These are phyloP conservation scores for Meiosimyza decipiens DNA, from an alignment of 2,888 invertebrate species.

Conservation along the genomic window DNA sequence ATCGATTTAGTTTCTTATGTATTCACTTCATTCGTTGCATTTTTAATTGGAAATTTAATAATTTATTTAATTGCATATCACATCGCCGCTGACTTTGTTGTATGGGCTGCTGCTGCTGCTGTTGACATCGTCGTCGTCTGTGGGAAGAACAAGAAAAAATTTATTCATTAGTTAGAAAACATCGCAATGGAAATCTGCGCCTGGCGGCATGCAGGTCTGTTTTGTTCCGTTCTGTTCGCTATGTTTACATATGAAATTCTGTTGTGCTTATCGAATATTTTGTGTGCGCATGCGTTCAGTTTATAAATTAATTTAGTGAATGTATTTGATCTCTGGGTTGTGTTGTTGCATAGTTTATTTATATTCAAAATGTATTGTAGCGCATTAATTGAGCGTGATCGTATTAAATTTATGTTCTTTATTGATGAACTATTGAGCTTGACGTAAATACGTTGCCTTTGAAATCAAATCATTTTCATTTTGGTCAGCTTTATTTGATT, in stretches of 20 bases:
- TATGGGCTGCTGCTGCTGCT: constrained; percentile 12
- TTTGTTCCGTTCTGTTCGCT: too few relatives aligned
- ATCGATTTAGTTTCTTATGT: constrained; percentile 6
- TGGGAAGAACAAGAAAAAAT: constrained; percentile 15
- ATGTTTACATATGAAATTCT: neutral
- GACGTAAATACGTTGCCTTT: too few relatives aligned
- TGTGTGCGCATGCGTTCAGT: constrained; percentile 21
- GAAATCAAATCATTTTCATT: too few relatives aligned
- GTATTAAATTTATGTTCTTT: constrained; percentile 48
- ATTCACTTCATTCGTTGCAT: constrained; percentile 27
- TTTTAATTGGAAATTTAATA: constrained; percentile 14
- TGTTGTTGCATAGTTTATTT: neutral
- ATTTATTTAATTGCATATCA: constrained; percentile 23
- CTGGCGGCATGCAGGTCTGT: neutral
- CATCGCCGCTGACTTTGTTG: neutral
- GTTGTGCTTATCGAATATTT: neutral
- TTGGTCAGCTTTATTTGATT: too few relatives aligned
- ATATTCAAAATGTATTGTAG: constrained; percentile 1
- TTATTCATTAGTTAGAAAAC: neutral
- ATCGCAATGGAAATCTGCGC: constrained; percentile 14
- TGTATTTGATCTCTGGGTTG: constrained; percentile 8
- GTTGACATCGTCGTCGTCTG: constrained; percentile 5
- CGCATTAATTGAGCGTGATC: constrained; percentile 40
- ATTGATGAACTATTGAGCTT: constrained; percentile 43
- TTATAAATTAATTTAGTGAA: constrained; percentile 29